Evolutionary conservation across 2,113 vertebrate species (phyloP).

Genomic region (Lagopus muta): DNA sequence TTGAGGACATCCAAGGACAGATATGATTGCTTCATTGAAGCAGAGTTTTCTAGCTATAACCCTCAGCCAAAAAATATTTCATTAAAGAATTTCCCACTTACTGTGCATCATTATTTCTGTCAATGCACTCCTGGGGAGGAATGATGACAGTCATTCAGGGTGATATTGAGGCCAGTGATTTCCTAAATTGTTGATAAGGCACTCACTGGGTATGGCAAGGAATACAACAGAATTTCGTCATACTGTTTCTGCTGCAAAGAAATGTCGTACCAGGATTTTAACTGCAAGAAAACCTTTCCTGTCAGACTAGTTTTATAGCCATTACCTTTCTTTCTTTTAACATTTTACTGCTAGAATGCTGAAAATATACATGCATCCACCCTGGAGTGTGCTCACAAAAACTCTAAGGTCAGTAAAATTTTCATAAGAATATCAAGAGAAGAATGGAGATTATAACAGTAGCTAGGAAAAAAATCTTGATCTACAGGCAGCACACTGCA

Average conservation of each 20-base stretch:
- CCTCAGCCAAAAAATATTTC: constrained; percentile 44
- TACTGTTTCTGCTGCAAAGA: not conserved
- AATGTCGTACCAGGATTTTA: not conserved
- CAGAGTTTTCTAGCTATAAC: constrained; percentile 34
- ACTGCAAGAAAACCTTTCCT: not conserved
- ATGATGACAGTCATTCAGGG: constrained; percentile 48
- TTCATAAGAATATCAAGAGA: not conserved
- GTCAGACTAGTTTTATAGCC: not conserved
- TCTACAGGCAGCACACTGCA: not conserved
- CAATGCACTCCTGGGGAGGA: constrained; percentile 39
- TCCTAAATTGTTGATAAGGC: constrained; percentile 4
- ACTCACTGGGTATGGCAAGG: not conserved
- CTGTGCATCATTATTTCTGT: constrained; percentile 66
- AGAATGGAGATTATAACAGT: not conserved
- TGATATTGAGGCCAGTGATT: constrained; percentile 17
- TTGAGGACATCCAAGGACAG: constrained; percentile 68
- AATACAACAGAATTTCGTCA: not conserved
- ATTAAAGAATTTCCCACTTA: constrained; percentile 54
- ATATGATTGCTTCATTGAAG: constrained; percentile 62
- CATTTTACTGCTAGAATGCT: not conserved
- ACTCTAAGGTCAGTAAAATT: not conserved
- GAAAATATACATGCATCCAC: not conserved
- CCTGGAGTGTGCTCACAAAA: not conserved
- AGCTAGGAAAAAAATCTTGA: not conserved
- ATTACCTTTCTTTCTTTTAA: not conserved